A percentile compares a stretch with the other conserved stretches of the same genome.
Evolutionary conservation across 2,888 invertebrate genomes (phyloP).

Genomic region (Cryptus viduatorius): DNA sequence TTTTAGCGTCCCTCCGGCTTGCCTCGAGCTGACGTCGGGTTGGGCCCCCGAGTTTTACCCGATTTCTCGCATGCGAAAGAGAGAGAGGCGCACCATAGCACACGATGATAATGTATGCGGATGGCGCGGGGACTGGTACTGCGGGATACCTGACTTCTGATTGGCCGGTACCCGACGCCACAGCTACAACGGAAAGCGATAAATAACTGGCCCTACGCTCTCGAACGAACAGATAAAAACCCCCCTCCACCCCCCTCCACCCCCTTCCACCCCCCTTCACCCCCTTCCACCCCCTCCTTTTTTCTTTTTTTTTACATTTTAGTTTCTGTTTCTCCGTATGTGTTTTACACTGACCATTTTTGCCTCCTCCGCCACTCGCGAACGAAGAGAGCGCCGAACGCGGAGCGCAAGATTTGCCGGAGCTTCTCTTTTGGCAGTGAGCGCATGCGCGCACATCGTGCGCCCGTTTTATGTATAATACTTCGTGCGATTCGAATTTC

Average conservation of each 20-base stretch:
- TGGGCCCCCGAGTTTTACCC: constrained; percentile 5
- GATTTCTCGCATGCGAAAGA: constrained; percentile 21
- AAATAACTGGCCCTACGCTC: constrained; percentile 78
- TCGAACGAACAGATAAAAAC: constrained; percentile 83
- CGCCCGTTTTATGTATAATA: neutral
- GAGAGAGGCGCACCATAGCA: constrained; percentile 52
- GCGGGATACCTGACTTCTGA: constrained; percentile 83
- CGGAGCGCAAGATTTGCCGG: neutral
- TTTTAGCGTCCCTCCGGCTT: constrained; percentile 60
- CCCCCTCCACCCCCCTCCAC: constrained; percentile 68
- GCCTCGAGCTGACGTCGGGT: constrained; percentile 62
- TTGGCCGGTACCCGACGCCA: constrained; percentile 83
- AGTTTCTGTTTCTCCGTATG: constrained; percentile 65
- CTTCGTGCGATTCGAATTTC: neutral
- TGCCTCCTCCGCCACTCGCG: constrained; percentile 6
- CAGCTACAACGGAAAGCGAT: constrained; percentile 84
- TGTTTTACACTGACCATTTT: constrained; percentile 66
- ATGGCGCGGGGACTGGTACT: constrained; percentile 84
- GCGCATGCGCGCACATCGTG: constrained; percentile 11
- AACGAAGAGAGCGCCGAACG: neutral
- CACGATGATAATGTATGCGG: constrained; percentile 83
- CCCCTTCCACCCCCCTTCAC: constrained; percentile 76
- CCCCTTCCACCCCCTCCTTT: constrained; percentile 76
- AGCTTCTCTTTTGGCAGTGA: constrained; percentile 39
- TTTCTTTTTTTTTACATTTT: constrained; percentile 77